Conservation (phyloP, 2,797 vertebrate species). For the Zonotrichia albicollis region DNA sequence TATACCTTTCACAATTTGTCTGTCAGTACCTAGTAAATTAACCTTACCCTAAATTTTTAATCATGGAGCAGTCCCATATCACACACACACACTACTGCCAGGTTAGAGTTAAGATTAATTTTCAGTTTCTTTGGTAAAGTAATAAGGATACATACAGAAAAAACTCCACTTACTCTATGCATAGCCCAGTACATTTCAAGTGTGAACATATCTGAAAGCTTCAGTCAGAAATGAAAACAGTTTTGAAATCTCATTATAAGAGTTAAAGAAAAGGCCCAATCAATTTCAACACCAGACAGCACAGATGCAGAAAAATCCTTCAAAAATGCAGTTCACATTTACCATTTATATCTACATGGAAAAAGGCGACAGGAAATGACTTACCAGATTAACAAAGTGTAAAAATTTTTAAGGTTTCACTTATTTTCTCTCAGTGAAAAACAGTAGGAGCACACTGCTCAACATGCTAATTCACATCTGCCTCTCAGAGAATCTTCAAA, state of each 20-base stretch:
- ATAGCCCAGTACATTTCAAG: conserved; percentile 32
- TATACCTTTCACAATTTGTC: not conserved
- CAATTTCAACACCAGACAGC: conserved; percentile 46
- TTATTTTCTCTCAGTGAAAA: not conserved
- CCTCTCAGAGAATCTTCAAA: not conserved
- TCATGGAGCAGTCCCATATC: not conserved
- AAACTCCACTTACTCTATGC: conserved; percentile 26
- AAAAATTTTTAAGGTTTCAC: conserved; percentile 34
- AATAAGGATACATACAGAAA: conserved; percentile 13
- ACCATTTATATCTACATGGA: not conserved
- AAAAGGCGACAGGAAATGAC: not conserved
- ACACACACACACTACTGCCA: not conserved
- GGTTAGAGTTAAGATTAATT: conserved; percentile 22
- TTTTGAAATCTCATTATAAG: conserved; percentile 53
- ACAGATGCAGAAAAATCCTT: conserved; percentile 9
- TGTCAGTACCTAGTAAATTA: not conserved
- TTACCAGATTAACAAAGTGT: not conserved
- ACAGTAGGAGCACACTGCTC: not conserved
- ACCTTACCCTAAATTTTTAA: not conserved
- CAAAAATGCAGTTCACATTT: conserved; percentile 38
- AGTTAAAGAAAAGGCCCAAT: conserved; percentile 54
- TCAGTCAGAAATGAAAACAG: conserved; percentile 32
- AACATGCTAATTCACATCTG: conserved; percentile 30
- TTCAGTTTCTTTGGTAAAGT: conserved; percentile 16
- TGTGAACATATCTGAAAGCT: conserved; percentile 41